These are phyloP conservation scores for Drosophila miranda DNA, from an alignment of 1,140 invertebrate species.

Conservation along the genomic window DNA sequence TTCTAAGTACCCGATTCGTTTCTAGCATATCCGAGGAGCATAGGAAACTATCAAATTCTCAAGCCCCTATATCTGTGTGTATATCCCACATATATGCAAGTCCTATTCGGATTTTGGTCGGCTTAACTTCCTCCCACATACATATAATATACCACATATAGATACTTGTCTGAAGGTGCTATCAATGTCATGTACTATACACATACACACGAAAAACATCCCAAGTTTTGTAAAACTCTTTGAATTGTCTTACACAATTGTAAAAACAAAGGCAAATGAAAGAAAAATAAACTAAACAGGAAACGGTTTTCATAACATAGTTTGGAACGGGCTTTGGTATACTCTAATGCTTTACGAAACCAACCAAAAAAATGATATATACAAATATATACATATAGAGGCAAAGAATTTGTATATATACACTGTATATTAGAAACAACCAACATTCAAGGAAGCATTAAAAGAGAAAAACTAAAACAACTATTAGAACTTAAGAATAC, in stretches of 20 bases:
- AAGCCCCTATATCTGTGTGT: conserved; percentile 28
- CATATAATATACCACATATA: background rate
- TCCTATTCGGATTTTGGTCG: conserved; percentile 7
- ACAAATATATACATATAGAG: conserved; percentile 13
- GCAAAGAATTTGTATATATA: conserved; percentile 57
- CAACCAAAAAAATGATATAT: conserved; percentile 45
- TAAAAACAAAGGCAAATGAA: conserved; percentile 2
- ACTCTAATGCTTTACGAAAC: conserved; percentile 81
- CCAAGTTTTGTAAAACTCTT: conserved; percentile 32
- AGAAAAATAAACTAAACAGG: conserved; percentile 13
- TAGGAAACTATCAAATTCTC: conserved; percentile 43
- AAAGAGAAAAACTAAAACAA: conserved; percentile 28
- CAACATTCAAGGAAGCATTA: conserved; percentile 41
- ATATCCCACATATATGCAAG: background rate
- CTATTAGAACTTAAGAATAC: conserved; percentile 52
- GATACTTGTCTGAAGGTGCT: background rate
- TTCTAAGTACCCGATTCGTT: conserved; percentile 37
- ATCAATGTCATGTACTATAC: background rate
- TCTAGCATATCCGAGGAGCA: conserved; percentile 52
- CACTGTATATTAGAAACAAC: conserved; percentile 42
- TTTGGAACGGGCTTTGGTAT: conserved; percentile 79
- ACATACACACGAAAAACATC: background rate
- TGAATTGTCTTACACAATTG: conserved; percentile 23
- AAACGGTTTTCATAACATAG: conserved; percentile 69
- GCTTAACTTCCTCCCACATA: conserved; percentile 24